Conservation (phyloP, 2,797 vertebrate species). For the Apodemus agrarius region DNA sequence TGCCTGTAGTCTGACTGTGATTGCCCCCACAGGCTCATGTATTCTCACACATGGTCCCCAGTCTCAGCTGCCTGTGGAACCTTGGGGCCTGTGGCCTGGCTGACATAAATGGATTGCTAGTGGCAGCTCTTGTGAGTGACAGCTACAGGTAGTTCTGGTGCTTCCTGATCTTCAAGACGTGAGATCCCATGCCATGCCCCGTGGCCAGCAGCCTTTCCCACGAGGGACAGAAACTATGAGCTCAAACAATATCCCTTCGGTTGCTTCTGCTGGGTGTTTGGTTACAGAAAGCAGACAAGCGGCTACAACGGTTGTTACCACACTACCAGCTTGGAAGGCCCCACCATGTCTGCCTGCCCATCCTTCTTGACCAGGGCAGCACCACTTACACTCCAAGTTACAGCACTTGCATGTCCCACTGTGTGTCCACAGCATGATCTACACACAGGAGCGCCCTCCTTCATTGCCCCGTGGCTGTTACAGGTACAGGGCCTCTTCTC, state of each 20-base stretch:
- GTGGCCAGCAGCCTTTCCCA: not conserved
- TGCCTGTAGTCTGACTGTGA: too few species aligned
- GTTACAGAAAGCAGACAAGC: not conserved
- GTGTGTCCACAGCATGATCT: not conserved
- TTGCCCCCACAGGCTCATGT: not conserved
- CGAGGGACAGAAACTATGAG: not conserved
- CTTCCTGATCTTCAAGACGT: not conserved
- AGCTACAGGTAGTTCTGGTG: not conserved
- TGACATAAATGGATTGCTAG: not conserved
- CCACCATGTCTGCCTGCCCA: not conserved
- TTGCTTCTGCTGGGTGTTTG: not conserved
- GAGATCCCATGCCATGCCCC: not conserved
- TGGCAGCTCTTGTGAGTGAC: not conserved
- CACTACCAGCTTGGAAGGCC: not conserved
- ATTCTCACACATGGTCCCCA: not conserved
- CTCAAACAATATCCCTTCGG: not conserved
- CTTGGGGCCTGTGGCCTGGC: not conserved
- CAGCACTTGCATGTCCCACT: not conserved
- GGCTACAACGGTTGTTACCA: not conserved
- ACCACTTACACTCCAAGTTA: too few species aligned
- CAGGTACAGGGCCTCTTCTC: not conserved
- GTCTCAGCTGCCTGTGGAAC: not conserved
- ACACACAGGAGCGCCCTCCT: rapidly evolving
- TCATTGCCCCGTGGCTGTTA: not conserved
- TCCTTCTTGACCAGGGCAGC: not conserved